phyloP scores from a whole-genome alignment of 2,888 invertebrate genomes.

The Diarsia mendica region DNA sequence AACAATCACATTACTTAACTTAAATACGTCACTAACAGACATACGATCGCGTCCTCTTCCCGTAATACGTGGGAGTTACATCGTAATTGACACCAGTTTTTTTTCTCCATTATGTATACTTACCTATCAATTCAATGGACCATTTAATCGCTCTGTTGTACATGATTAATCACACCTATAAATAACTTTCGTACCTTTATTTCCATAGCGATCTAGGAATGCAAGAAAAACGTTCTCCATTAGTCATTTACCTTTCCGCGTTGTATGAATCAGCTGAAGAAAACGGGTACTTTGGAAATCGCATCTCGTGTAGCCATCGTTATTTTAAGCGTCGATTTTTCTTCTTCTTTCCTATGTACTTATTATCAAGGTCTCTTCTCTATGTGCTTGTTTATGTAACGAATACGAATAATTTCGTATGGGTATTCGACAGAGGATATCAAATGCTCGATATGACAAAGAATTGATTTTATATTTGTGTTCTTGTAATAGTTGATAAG shows the following conservation, averaged over 20 bases:
- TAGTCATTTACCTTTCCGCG: slow-evolving; percentile 34
- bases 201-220: slow-evolving; percentile 43
- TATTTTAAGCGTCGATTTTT: slow-evolving; percentile 29
- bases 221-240: slow-evolving; percentile 45
- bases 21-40: not conserved
- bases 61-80: slow-evolving; percentile 22
- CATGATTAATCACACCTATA: slow-evolving; percentile 49
- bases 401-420: not conserved
- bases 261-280: slow-evolving; percentile 41
- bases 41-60: not conserved
- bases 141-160: slow-evolving; percentile 24
- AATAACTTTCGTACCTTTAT: slow-evolving; percentile 37
- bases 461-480: not conserved
- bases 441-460: not conserved
- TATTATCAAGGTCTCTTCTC: not conserved
- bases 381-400: not conserved
- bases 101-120: slow-evolving; percentile 20
- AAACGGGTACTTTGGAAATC: slow-evolving; percentile 39
- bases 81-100: slow-evolving; percentile 38
- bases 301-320: slow-evolving; percentile 5
- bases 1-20: not conserved
- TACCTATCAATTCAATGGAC: slow-evolving; percentile 16
- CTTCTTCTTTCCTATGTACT: slow-evolving; percentile 17
- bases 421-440: not conserved
- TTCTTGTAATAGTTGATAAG: not conserved